These are phyloP conservation scores for Anas bernieri DNA, from an alignment of 2,797 vertebrate genomes.

Conservation along the genomic window DNA sequence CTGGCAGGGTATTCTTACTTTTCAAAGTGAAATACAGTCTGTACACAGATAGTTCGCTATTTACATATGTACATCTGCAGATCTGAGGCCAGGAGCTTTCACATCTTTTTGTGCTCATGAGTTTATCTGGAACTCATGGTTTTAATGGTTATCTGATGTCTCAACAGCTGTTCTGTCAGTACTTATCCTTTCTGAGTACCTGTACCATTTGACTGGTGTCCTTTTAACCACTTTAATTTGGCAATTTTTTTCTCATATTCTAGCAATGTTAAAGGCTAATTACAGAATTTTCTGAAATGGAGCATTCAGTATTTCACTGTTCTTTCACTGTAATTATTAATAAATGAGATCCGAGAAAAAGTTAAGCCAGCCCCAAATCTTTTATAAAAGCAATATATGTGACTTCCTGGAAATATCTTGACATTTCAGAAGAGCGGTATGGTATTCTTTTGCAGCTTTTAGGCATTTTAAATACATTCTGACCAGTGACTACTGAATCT, in stretches of 20 bases:
- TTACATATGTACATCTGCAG: neutral
- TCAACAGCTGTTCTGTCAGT: neutral
- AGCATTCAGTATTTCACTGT: neutral
- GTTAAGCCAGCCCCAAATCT: neutral
- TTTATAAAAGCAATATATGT: neutral
- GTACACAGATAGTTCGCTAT: fast-evolving
- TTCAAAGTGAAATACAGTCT: neutral
- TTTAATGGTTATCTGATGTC: neutral
- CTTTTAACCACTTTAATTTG: neutral
- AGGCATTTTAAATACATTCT: neutral
- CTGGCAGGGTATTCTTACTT: neutral
- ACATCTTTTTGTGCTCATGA: neutral
- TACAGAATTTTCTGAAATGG: neutral
- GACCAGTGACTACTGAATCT: neutral
- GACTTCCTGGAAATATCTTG: neutral
- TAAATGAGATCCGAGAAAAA: neutral
- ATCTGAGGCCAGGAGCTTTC: neutral
- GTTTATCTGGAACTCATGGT: neutral
- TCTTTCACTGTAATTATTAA: neutral
- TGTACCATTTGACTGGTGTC: neutral
- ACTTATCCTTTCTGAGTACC: neutral
- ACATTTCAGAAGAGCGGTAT: neutral
- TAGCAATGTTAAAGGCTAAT: neutral
- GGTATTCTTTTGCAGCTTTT: neutral
- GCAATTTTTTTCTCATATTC: neutral